Evolutionary conservation across 23 tunicate genomes (phyloP).

Genomic region (Styela plicata): DNA sequence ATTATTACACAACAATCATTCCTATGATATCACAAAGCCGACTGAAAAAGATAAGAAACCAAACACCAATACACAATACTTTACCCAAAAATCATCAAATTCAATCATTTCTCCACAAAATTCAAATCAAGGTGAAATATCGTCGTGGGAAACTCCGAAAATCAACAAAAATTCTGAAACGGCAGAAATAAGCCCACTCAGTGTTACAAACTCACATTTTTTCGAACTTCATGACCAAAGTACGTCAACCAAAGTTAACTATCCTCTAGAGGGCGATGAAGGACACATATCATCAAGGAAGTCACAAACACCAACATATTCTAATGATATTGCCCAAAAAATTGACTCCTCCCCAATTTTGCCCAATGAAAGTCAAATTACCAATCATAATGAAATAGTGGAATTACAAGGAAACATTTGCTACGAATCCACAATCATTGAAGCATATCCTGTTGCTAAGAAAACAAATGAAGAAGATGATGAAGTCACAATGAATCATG

Average conservation of each 20-base stretch:
- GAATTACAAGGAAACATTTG: slow-evolving; percentile 7
- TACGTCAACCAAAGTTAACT: slow-evolving; percentile 25
- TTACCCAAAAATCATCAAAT: too few relatives aligned
- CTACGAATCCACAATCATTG: slow-evolving; percentile 19
- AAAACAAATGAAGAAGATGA: neutral
- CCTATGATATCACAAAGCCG: neutral
- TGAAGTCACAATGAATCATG: slow-evolving; percentile 4
- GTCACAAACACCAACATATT: neutral
- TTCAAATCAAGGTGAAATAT: neutral
- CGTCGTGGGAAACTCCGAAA: slow-evolving; percentile 8
- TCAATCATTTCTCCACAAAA: neutral
- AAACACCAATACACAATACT: neutral
- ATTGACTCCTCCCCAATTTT: neutral
- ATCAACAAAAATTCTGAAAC: neutral
- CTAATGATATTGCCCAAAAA: neutral
- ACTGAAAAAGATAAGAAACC: neutral
- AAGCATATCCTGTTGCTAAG: slow-evolving; percentile 4
- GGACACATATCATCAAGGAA: neutral
- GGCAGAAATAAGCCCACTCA: slow-evolving; percentile 5
- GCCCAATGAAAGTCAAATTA: neutral
- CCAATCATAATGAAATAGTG: neutral
- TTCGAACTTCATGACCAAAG: slow-evolving; percentile 5
- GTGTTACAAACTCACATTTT: neutral
- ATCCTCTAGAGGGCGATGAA: neutral
- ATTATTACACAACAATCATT: neutral